Percentiles rank a stretch among this genome's conserved stretches.
Conservation (phyloP, 2,888 invertebrate genomes). For the Latrodectus hesperus region DNA sequence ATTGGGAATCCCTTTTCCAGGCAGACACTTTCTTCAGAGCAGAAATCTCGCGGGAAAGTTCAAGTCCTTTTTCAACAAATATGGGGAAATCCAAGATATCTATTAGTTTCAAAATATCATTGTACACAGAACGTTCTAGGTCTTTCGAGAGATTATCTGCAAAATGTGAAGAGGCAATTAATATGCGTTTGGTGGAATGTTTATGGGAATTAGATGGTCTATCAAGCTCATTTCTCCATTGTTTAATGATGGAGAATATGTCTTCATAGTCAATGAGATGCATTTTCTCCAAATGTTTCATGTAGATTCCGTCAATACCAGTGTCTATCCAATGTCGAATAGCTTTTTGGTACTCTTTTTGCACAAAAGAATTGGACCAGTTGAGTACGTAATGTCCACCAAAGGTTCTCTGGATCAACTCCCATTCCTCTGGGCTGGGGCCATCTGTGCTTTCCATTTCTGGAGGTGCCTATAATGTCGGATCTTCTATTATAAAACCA, state of each 20-base stretch:
- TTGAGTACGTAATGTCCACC: conserved; percentile 76
- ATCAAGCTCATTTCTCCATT: conserved; percentile 71
- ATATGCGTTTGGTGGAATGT: conserved; percentile 52
- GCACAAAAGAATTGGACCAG: conserved; percentile 75
- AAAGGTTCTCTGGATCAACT: conserved; percentile 59
- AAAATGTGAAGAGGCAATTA: conserved; percentile 70
- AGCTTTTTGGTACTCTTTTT: conserved; percentile 78
- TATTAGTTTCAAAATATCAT: conserved; percentile 19
- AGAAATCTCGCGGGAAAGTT: conserved; percentile 35
- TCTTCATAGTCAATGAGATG: conserved; percentile 76
- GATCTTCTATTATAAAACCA: too few relatives aligned
- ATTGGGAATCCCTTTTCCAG: conserved; percentile 77
- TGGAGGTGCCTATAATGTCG: conserved; percentile 24
- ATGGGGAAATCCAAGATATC: conserved; percentile 64
- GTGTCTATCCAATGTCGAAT: conserved; percentile 82
- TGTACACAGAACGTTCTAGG: not conserved
- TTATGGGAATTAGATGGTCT: conserved; percentile 49
- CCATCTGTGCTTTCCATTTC: conserved; percentile 65
- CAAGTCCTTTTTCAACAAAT: conserved; percentile 36
- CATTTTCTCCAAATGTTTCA: conserved; percentile 84
- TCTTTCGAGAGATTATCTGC: conserved; percentile 9
- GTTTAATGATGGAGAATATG: conserved; percentile 77
- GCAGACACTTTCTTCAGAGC: conserved; percentile 14
- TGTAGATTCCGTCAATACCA: conserved; percentile 91
- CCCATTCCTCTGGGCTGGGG: conserved; percentile 61